These are phyloP conservation scores for Gasterosteus nipponicus DNA, from an alignment of 2,113 vertebrate species.

Conservation along the genomic window DNA sequence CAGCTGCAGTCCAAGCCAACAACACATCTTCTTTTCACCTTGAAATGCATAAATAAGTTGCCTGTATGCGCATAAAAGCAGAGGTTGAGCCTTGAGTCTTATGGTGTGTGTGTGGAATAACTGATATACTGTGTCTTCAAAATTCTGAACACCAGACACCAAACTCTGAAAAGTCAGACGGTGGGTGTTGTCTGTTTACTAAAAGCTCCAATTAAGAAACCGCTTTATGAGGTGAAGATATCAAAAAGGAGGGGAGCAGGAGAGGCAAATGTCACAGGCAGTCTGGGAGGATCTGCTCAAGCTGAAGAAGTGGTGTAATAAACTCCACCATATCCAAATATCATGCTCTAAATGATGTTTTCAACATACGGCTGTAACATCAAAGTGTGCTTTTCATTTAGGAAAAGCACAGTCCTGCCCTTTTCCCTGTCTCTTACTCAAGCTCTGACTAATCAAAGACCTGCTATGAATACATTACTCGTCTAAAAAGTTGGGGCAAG, in stretches of 20 bases:
- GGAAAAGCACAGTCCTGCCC: constrained; percentile 39
- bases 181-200: constrained; percentile 51
- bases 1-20: neutral
- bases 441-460: constrained; percentile 42
- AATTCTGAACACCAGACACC: constrained; percentile 5
- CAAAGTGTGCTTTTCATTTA: constrained; percentile 61
- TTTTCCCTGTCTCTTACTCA: constrained; percentile 45
- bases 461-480: constrained; percentile 8
- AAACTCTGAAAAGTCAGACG: constrained; percentile 28
- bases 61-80: neutral
- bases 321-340: constrained; percentile 67
- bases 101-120: constrained; percentile 1
- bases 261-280: constrained; percentile 67
- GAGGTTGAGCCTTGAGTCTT: neutral
- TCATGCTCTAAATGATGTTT: constrained; percentile 63
- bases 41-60: neutral
- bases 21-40: neutral
- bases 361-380: constrained; percentile 54
- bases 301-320: constrained; percentile 54
- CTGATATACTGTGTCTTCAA: constrained; percentile 1
- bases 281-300: constrained; percentile 40
- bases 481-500: constrained; percentile 29
- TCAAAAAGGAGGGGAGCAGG: constrained; percentile 40
- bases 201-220: constrained; percentile 53
- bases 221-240: constrained; percentile 51